phyloP scores from a whole-genome alignment of 2,113 vertebrate genomes.

The Mellivora capensis region DNA sequence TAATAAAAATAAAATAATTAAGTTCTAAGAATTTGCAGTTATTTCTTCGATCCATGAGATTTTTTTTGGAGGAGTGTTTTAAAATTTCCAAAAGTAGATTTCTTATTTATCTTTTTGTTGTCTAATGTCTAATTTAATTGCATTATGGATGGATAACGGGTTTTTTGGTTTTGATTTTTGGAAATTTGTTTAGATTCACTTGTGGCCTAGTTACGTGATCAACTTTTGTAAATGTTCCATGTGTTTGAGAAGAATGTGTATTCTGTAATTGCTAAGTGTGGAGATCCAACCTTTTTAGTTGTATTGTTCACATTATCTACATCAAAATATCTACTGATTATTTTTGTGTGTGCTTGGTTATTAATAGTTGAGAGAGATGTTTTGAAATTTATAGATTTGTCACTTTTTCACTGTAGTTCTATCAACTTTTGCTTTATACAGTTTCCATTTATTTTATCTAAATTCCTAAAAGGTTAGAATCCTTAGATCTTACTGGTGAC shows the following conservation, averaged over 20 bases:
- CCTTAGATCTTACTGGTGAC: background rate
- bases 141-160: background rate
- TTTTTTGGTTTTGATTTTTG: background rate
- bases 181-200: background rate
- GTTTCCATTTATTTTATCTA: background rate
- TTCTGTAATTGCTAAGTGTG: background rate
- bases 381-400: background rate
- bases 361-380: background rate
- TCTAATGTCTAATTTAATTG: background rate
- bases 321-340: background rate
- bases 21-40: background rate
- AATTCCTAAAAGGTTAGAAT: background rate
- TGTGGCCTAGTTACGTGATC: background rate
- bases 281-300: background rate
- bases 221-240: background rate
- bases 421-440: background rate
- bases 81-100: background rate
- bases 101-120: background rate
- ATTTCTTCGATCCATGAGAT: background rate
- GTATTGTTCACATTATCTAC: background rate
- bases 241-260: background rate
- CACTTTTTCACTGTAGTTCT: background rate
- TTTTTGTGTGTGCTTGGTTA: background rate
- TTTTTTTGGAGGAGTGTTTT: background rate
- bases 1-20: background rate